Base-by-base conservation (phyloP, 1,140 invertebrate genomes). In the Drosophila insularis region DNA sequence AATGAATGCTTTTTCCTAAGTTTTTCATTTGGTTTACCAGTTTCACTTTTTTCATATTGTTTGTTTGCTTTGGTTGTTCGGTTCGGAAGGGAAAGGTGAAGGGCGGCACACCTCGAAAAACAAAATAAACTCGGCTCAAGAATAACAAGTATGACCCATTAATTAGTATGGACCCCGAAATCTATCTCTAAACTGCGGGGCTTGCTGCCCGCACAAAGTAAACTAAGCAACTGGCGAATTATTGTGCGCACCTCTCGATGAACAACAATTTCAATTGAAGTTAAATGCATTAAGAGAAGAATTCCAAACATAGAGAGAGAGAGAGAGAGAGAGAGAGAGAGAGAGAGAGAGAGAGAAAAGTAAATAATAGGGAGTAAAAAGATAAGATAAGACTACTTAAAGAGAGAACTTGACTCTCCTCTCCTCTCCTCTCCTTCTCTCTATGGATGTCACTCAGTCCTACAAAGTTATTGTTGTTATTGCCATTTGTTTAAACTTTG, bases 1-100 rank as follows among this genome's bases (percentile, higher is more conserved):
- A 19, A 19, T 50, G 8, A 37, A 37, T 21, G 2, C 21, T 19
- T 11, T 50, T 50, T 21, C 2, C 19, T 50, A 19, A 19, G 7
- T 21, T 50, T 50, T 50, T 46, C 2, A 7, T 17, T 19, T 14
- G 14, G 40, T 43, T 87, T 87, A 87, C 84, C 84, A 87, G 59
- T 84, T 87, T 84, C 11, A 80, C 85, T 84, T 80, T 89, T 77
- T 80, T 64, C 84, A 87, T 87, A 19, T 23, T 54, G 27, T 31
- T n/a, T 32, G 67, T 66, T 71, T 43, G 55, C 62, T 71, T 69
- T 40, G 21, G 53, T 37, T 37, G 35, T 10, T 27, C 40, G 60
- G 62, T 65, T 39, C 39, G 46, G 68, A 17, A 31, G 11, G 27
- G 61, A 17, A 32, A 13, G 13, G 27, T 27, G 4, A 27, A 27